Evolutionary conservation across 2,797 vertebrate genomes (phyloP), one percentile per base, ranked within the genome.

Genomic region (Enteromius afrohamiltoni): DNA sequence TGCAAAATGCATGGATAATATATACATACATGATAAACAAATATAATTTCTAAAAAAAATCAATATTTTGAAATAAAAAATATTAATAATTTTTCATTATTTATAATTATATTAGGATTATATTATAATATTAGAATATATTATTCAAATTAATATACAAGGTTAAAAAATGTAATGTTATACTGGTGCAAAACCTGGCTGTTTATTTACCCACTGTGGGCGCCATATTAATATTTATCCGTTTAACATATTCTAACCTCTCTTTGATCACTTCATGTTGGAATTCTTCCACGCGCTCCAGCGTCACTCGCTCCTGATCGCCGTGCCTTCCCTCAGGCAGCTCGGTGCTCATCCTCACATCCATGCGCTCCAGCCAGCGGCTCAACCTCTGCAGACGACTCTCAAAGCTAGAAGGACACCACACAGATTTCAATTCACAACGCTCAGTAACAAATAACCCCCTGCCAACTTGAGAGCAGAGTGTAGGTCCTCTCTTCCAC

Each of bases 251-350:
- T n/a, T 6, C 69, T n/a, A 90, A 99, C 98, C 97, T 97, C 90
- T 97, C 96, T 90, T 95, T 96, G 78, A 98, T 92, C 45, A 97
- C 91, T 86, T 98, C 97, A 88, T 97, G 96, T 70, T 97, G 94
- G 89, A 97, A 97, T 90, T 96, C 95, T 91, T 98, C 97, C 60
- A 97, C 94, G 86, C 96, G 97, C 85, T 97, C 95, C 0, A 98
- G 94, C 83, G 95, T 93, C 0, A 94, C 96, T 91, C 96, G 97
- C 89, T 98, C 97, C 14, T 95, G 91, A 82, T 97, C 92, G 19
- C 93, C 92, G 51, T 96, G 97, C 45, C 87, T 94, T 77, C 95
- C 95, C 81, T 96, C 97, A 11, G 96, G 90, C 74, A 95, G 91
- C 91, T 99, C 97, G 7, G 95, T 95, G 75, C 82, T 94, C 91